Base-by-base conservation (phyloP, 2,797 vertebrate species). In the Epinephelus coioides region DNA sequence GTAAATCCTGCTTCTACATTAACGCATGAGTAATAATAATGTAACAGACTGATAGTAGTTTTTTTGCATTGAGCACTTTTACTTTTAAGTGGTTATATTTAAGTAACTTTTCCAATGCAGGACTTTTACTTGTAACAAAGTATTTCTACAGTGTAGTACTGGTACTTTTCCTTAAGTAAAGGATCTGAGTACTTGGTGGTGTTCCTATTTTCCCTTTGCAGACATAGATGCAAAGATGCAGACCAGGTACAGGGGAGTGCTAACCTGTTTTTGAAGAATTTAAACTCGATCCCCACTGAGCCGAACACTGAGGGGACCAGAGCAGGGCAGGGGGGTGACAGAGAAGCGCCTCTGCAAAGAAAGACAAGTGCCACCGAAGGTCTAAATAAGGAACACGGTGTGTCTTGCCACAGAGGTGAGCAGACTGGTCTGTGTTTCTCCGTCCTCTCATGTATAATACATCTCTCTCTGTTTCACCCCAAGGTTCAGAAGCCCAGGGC, bases 401-500 rank as follows among this genome's bases (percentile, higher is more conserved):
- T 85, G 87, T 78, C 70, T 83, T 34, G 71, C 69, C 21, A 60
- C 51, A 43, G 75, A 91, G 91, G 88, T 89, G 85, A 92, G 90
- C 69, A 55, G 65, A 64, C 83, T 27, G 81, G 81, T 77, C 87
- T 82, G 88, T 91, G 91, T 92, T 93, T 87, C 93, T 92, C 85
- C 63, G 76, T 91, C 94, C 85, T 90, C 93, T 94, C 95, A 95
- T 95, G 93, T 93, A 93, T 95, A 93, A 95, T 91, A 95, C 94
- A 95, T 94, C 88, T 92, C 86, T 94, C 82, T 91, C 83, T 85
- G 91, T 90, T 92, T 92, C 92, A 95, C 94, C 89, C 91, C 88
- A 81, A 89, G 93, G 95, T 95, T 95, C 94, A 95, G 93, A 93
- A 94, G 94, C 95, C 93, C 90, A 92, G 88, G 90, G 92, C 95